These are phyloP conservation scores for Salvelinus namaycush DNA, from an alignment of 2,113 vertebrate species.

Conservation along the genomic window DNA sequence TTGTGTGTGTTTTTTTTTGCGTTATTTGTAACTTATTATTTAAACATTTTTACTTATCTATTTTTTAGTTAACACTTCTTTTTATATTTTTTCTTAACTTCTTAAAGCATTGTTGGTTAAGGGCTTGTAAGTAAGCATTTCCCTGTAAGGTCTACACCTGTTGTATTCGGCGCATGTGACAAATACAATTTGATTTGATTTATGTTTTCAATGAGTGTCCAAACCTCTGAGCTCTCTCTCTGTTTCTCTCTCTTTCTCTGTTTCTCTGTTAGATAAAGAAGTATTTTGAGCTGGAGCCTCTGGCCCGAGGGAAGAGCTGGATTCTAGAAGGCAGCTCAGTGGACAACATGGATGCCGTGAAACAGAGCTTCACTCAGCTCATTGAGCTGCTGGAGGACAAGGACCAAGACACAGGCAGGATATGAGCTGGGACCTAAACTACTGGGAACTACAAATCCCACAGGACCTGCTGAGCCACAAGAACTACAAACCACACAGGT, in stretches of 20 bases:
- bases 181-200: too few relatives aligned
- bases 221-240: background rate
- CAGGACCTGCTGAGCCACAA: background rate
- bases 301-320: constrained; percentile 93
- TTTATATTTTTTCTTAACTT: too few relatives aligned
- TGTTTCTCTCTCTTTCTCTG: background rate
- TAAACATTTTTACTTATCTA: too few relatives aligned
- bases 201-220: background rate
- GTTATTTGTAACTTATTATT: too few relatives aligned
- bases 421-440: constrained; percentile 72
- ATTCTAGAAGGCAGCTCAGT: constrained; percentile 89
- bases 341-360: constrained; percentile 88
- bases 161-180: too few relatives aligned
- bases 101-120: too few relatives aligned
- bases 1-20: too few relatives aligned
- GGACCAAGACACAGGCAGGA: constrained; percentile 84
- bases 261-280: constrained; percentile 86
- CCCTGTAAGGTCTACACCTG: too few relatives aligned
- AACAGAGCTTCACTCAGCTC: constrained; percentile 90
- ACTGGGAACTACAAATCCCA: background rate
- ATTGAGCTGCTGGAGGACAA: constrained; percentile 92
- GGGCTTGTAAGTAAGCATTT: too few relatives aligned
- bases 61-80: too few relatives aligned
- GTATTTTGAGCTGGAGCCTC: constrained; percentile 96
- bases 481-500: background rate